phyloP scores from a whole-genome alignment of 2,888 invertebrate species.

The Gerris lacustris region DNA sequence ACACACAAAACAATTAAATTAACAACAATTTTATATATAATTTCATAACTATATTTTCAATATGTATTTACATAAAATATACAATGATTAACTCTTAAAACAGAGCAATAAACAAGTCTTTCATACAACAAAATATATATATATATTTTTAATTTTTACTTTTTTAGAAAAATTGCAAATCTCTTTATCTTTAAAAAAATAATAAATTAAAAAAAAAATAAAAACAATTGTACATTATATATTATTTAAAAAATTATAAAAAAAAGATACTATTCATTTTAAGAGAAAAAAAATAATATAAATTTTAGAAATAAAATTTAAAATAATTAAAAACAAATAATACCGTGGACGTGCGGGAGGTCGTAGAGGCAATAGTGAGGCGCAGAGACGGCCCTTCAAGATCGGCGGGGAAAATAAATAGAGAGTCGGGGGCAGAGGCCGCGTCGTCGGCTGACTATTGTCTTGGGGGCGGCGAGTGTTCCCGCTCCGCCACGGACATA shows the following conservation, averaged over 20 bases:
- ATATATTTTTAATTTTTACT: conserved; percentile 25
- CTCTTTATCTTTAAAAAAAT: not conserved
- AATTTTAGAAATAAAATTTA: not conserved
- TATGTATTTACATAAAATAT: conserved; percentile 20
- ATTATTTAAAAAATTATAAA: conserved; percentile 13
- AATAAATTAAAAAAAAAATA: not conserved
- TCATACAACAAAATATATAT: conserved; percentile 20
- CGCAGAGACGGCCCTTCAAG: not conserved
- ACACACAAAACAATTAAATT: not conserved
- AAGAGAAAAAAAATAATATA: not conserved
- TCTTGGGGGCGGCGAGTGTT: not conserved
- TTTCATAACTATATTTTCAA: conserved; percentile 18
- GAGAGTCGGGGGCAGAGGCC: not conserved
- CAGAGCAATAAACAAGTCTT: conserved; percentile 24
- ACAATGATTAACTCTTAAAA: conserved; percentile 27
- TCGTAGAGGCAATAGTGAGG: not conserved
- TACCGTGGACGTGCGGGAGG: not conserved
- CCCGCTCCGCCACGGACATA: not conserved
- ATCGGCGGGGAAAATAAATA: not conserved
- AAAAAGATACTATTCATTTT: conserved; percentile 6
- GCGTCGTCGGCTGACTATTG: not conserved
- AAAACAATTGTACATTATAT: conserved; percentile 13
- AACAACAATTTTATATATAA: conserved; percentile 2
- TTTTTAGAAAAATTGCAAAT: conserved; percentile 21
- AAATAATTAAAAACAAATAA: not conserved